phyloP scores from a whole-genome alignment of 1,140 invertebrate genomes.

The Lycorma delicatula region DNA sequence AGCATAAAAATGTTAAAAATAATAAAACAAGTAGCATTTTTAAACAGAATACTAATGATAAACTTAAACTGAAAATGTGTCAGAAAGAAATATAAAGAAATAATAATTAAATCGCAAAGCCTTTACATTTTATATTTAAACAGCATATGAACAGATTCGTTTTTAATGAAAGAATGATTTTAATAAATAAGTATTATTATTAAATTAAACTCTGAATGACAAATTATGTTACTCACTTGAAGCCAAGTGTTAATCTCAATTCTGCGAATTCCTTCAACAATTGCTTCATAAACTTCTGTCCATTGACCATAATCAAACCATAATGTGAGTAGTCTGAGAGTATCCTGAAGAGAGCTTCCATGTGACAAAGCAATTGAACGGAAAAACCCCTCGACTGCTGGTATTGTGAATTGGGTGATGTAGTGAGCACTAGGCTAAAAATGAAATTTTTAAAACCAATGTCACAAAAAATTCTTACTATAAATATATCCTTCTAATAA shows the following conservation, averaged over 20 bases:
- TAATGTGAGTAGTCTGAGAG: conserved; percentile 80
- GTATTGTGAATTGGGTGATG: conserved; percentile 76
- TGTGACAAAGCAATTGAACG: conserved; percentile 86
- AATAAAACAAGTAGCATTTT: no score
- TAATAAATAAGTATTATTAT: no score
- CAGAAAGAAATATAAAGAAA: no score
- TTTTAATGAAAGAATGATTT: no score
- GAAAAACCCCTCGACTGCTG: conserved; percentile 93
- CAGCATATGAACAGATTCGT: no score
- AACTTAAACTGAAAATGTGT: no score
- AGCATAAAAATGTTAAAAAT: no score
- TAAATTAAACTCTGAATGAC: no score
- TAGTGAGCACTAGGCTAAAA: conserved; percentile 37
- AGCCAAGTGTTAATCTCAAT: conserved; percentile 98
- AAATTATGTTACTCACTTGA: no score
- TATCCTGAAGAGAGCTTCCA: conserved; percentile 96
- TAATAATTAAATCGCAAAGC: no score
- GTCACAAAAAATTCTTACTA: background rate
- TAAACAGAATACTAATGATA: no score
- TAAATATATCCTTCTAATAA: background rate
- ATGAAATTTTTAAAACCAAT: background rate
- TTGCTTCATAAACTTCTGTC: conserved; percentile 85
- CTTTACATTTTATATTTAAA: no score
- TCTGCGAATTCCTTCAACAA: conserved; percentile 82
- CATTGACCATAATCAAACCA: conserved; percentile 96